These are phyloP conservation scores for Arrhamphus sclerolepis DNA, from an alignment of 2,797 vertebrate species.

Conservation along the genomic window DNA sequence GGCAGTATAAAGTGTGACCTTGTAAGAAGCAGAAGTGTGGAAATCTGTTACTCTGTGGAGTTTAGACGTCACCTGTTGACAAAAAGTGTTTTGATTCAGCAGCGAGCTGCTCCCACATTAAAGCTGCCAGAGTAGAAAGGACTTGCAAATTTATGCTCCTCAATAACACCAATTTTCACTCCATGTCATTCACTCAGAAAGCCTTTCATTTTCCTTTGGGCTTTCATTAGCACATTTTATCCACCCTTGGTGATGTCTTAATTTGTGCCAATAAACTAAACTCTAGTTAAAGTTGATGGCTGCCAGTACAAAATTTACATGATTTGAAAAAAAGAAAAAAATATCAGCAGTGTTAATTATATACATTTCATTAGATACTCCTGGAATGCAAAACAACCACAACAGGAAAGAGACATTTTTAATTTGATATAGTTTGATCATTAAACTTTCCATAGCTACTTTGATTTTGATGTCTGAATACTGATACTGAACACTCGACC, in stretches of 20 bases:
- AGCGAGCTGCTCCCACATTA: conserved; percentile 20
- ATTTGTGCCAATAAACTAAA: too few relatives aligned
- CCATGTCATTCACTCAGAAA: conserved; percentile 29
- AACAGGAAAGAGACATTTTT: conserved; percentile 6
- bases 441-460: background rate
- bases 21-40: conserved; percentile 19
- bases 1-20: conserved; percentile 3
- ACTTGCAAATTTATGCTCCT: conserved; percentile 37
- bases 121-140: conserved; percentile 14
- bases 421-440: conserved; percentile 16
- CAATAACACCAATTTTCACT: conserved; percentile 30
- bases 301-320: too few relatives aligned
- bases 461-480: background rate
- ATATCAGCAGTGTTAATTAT: conserved; percentile 15
- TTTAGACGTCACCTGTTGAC: conserved; percentile 39
- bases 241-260: too few relatives aligned
- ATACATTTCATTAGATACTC: conserved; percentile 11
- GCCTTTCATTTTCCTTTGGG: conserved; percentile 23
- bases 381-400: background rate
- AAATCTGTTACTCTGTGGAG: conserved; percentile 19
- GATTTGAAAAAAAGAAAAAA: too few relatives aligned
- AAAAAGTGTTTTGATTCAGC: conserved; percentile 46
- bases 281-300: too few relatives aligned
- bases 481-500: too few relatives aligned
- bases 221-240: conserved; percentile 34